Base-by-base conservation (phyloP, 2,888 invertebrate genomes). In the Gandaritis pyraliata region DNA sequence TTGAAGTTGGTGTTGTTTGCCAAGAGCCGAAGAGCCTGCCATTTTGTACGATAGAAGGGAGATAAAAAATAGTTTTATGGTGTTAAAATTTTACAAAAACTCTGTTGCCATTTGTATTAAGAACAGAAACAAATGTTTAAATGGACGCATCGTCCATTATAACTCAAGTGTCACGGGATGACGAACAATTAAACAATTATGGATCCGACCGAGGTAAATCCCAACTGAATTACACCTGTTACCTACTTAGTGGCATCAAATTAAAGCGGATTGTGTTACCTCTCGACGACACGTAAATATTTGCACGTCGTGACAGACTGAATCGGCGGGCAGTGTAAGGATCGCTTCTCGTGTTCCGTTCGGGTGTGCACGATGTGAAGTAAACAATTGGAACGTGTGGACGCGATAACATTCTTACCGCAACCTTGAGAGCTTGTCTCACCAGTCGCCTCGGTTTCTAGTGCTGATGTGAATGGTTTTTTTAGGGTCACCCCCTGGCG, bases 131-230 rank as follows among this genome's bases (percentile, higher is more conserved):
- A 92, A 92, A 93, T 93, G 92, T 92, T 90, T 93, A 93, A 93
- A 97, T 97, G 98, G 98, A 98, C 97, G 97, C 97, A 95, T 96
- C 98, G 96, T 98, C 98, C 96, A 98, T 98, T 95, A 98, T 98
- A 94, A 97, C 98, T 94, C 97, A 98, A 95, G 98, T 98, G 95
- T 97, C 97, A 94, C 96, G 97, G 94, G 98, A 98, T 95, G 98
- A 98, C 95, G 98, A 98, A 93, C 96, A 96, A 94, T 95, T 97
- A 93, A 97, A 96, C 94, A 97, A 95, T 94, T 96, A 95, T 94
- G 94, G 96, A 93, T 94, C 95, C 94, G 97, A 97, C 94, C 97
- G 97, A 97, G 97, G 97, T 97, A 95, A 95, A 91, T 85, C 87
- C 80, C 83, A 87, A 87, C 85, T 80, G 83, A 87, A 88, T 88